A percentile compares a stretch with the other conserved stretches of the same genome.
phyloP scores from a whole-genome alignment of 2,113 vertebrate genomes.

The Mustela lutreola region DNA sequence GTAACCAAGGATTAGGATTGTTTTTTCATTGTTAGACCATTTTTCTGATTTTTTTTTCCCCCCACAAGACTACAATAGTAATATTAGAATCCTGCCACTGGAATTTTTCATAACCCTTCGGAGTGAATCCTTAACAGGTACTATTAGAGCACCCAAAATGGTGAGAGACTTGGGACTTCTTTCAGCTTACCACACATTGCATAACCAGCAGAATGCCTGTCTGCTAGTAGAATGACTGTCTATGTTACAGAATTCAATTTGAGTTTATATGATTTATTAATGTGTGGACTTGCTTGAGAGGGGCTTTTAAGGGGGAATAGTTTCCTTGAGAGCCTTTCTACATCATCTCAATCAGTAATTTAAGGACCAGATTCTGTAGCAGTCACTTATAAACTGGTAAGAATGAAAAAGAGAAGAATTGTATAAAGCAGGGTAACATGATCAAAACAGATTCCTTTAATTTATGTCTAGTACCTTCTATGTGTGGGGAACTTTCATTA shows the following conservation, averaged over 20 bases:
- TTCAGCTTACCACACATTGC: not conserved
- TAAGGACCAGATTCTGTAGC: not conserved
- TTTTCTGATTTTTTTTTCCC: not conserved
- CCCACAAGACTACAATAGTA: not conserved
- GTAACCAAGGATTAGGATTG: not conserved
- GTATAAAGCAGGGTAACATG: not conserved
- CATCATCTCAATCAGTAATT: not conserved
- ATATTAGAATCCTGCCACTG: not conserved
- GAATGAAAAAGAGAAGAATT: constrained; percentile 41
- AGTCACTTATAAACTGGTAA: not conserved
- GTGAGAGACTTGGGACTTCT: not conserved
- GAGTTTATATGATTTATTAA: not conserved
- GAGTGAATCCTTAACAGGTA: not conserved
- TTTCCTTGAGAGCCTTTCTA: not conserved
- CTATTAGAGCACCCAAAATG: not conserved
- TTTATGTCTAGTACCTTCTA: not conserved
- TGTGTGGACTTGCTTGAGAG: not conserved
- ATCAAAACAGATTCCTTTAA: constrained; percentile 5
- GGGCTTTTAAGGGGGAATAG: not conserved
- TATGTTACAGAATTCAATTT: not conserved
- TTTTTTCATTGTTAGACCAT: not conserved
- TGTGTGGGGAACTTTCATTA: constrained; percentile 15
- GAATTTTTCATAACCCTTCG: not conserved
- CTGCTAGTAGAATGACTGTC: not conserved
- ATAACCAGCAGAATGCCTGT: not conserved